phyloP scores from a whole-genome alignment of 2,888 invertebrate genomes.

The Xestobium rufovillosum region DNA sequence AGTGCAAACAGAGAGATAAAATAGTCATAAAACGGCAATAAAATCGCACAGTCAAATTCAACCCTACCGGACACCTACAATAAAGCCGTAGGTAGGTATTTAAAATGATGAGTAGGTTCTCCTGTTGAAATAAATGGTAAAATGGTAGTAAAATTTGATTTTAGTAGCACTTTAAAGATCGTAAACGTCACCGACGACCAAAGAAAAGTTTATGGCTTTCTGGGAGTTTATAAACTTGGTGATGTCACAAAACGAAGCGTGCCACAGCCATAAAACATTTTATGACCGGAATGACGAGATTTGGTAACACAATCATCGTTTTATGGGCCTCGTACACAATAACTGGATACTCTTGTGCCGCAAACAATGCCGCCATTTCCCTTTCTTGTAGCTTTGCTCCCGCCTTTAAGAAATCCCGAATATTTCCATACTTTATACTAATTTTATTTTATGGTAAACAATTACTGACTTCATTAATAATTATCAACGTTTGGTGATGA shows the following conservation, averaged over 20 bases:
- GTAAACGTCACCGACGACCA: conserved; percentile 46
- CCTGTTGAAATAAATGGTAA: conserved; percentile 21
- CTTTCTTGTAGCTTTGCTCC: too few species aligned
- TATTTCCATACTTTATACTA: too few species aligned
- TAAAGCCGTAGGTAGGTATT: not conserved
- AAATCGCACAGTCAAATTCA: not conserved
- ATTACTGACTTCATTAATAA: too few species aligned
- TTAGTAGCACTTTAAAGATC: conserved; percentile 49
- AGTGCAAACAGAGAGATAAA: not conserved
- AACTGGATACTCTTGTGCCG: too few species aligned
- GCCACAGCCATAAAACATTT: conserved; percentile 32
- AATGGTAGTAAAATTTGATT: conserved; percentile 46
- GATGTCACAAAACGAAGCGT: conserved; percentile 24
- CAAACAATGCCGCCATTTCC: too few species aligned
- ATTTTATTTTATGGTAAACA: too few species aligned
- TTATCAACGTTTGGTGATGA: too few species aligned
- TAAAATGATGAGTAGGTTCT: too few species aligned
- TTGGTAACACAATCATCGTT: not conserved
- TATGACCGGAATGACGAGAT: conserved; percentile 21
- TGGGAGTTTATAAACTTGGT: conserved; percentile 33
- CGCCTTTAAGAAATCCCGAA: too few species aligned
- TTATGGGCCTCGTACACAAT: too few species aligned
- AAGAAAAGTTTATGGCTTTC: conserved; percentile 36
- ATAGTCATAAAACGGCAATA: conserved; percentile 1
- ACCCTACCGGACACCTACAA: not conserved